phyloP scores from a whole-genome alignment of 2,888 invertebrate species.

The Caenorhabditis panamensis region DNA sequence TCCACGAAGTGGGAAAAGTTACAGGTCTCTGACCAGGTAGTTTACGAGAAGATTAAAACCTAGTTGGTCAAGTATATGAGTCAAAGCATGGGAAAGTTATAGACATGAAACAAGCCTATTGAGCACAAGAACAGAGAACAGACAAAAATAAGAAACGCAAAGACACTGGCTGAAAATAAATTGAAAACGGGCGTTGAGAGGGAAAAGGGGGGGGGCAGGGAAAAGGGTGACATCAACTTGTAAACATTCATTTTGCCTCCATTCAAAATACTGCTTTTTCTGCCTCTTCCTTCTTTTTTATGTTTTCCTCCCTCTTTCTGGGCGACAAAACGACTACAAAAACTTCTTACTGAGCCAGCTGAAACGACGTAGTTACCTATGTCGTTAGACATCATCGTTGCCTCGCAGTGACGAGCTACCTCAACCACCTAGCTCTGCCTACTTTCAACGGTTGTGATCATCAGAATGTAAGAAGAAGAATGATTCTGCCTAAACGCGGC shows the following conservation, averaged over 20 bases:
- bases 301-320: conserved; percentile 10
- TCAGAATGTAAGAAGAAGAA: neutral
- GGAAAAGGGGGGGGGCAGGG: conserved; percentile 9
- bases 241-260: conserved; percentile 50
- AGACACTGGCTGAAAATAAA: conserved; percentile 39
- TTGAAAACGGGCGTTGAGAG: conserved; percentile 26
- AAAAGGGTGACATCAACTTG: conserved; percentile 54
- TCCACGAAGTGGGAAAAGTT: conserved; percentile 1
- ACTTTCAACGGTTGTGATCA: neutral
- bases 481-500: conserved; percentile 14
- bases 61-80: too few species aligned
- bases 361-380: conserved; percentile 1
- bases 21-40: too few species aligned
- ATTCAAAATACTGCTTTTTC: conserved; percentile 35
- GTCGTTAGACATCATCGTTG: neutral
- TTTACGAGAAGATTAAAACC: too few species aligned
- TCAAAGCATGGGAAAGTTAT: too few species aligned
- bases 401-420: neutral
- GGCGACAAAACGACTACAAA: neutral
- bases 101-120: conserved; percentile 23
- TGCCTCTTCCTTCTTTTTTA: conserved; percentile 5
- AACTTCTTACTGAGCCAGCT: neutral
- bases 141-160: conserved; percentile 29
- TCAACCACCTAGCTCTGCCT: neutral
- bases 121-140: conserved; percentile 9